Base-by-base conservation (phyloP, 2,797 vertebrate species). In the Fistularia commersonii region DNA sequence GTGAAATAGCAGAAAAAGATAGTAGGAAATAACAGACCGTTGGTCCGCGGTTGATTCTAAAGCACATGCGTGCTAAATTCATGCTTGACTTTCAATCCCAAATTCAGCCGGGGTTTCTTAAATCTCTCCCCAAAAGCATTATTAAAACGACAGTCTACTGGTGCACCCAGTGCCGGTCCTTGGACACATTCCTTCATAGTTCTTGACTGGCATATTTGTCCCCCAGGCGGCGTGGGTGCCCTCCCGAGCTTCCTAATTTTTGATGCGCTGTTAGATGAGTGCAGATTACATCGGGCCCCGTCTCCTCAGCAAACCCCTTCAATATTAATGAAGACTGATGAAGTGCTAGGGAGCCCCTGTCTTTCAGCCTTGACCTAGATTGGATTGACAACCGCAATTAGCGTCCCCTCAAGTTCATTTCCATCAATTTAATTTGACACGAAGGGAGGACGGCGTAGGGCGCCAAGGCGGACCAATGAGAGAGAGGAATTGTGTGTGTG, bases 261-360 rank as follows among this genome's bases (percentile, higher is more conserved):
- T 77, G 80, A 76, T 80, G 78, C 73, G 69, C 62, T 56, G 61
- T 81, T 70, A 80, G 74, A 83, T 85, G 80, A 77, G 80, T 68
- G 66, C 73, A 83, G 85, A 88, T 85, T 77, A 79, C 54, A 41
- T 61, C 76, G 70, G 54, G 70, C 77, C 74, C 80, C 55, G 64
- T 73, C 79, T 80, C 69, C 80, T 81, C 83, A 45, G 65, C 82
- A 77, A 83, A 81, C 76, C 72, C 85, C 78, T 90, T 87, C 84
- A 87, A 81, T 87, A 89, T 90, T 91, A 91, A 92, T 91, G 90
- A 91, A 91, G 88, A 90, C 86, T 89, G 90, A 91, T 91, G 86
- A 91, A 88, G 87, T 89, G 86, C 86, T 77, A 64, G 78, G 74
- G 86, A 89, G 87, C 77, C 70, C 84, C 78, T 84, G 87, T 90